phyloP scores from a whole-genome alignment of 2,797 vertebrate genomes.

The Vespertilio murinus region DNA sequence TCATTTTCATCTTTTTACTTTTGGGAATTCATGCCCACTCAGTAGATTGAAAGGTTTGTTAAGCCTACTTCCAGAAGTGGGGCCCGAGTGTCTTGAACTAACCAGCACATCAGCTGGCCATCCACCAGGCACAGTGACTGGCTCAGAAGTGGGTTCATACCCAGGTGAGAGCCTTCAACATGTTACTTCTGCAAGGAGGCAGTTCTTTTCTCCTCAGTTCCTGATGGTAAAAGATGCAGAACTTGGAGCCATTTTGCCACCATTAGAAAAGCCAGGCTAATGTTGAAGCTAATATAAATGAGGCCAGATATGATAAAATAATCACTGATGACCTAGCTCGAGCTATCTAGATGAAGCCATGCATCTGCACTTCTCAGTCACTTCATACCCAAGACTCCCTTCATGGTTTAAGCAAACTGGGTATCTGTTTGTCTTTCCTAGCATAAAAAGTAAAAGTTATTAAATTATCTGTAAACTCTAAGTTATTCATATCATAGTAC shows the following conservation, averaged over 20 bases:
- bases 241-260: neutral
- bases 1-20: neutral
- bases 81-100: neutral
- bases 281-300: neutral
- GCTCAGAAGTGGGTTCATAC: neutral
- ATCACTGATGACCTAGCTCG: neutral
- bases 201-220: neutral
- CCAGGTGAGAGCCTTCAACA: neutral
- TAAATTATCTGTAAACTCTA: neutral
- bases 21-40: neutral
- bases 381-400: neutral
- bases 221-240: neutral
- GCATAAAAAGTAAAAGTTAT: neutral
- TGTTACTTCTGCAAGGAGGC: neutral
- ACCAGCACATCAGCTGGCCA: neutral
- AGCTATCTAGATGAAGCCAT: neutral
- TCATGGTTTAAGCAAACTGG: neutral
- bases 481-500: neutral
- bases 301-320: neutral
- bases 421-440: neutral
- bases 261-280: neutral
- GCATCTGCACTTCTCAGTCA: neutral
- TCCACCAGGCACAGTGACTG: fast-evolving
- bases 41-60: neutral
- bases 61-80: neutral